A percentile compares a stretch with the other conserved stretches of the same genome.
Evolutionary conservation across 2,888 invertebrate species (phyloP).

Genomic region (Gryllus longicercus): DNA sequence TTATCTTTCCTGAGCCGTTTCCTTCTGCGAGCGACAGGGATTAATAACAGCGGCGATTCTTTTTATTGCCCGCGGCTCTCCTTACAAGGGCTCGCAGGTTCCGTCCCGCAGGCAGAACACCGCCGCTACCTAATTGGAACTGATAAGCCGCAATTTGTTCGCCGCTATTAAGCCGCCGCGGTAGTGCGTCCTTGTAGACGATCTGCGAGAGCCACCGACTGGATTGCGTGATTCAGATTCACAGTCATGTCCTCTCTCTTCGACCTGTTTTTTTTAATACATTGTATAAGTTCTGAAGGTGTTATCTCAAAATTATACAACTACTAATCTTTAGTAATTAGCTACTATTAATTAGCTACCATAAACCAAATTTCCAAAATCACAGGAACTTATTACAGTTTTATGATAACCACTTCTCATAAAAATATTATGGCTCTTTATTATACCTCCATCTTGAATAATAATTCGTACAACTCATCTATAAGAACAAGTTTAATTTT

Average conservation of each 20-base stretch:
- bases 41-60: background rate
- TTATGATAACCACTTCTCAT: no score
- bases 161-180: background rate
- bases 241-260: no score
- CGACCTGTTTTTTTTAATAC: background rate
- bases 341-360: background rate
- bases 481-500: no score
- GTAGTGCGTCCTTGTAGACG: background rate
- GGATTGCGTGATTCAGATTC: background rate
- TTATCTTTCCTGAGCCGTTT: background rate
- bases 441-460: no score
- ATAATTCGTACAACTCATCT: no score
- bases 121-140: background rate
- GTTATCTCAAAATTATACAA: background rate
- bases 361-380: background rate
- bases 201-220: background rate
- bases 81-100: slow-evolving; percentile 5
- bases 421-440: no score
- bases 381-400: background rate
- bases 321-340: background rate
- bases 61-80: slow-evolving; percentile 3
- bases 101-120: background rate
- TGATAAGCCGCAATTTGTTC: slow-evolving; percentile 4
- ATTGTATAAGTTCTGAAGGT: background rate
- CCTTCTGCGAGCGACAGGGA: background rate